phyloP scores from a whole-genome alignment of 2,888 invertebrate genomes.

The Rosalia funebris region DNA sequence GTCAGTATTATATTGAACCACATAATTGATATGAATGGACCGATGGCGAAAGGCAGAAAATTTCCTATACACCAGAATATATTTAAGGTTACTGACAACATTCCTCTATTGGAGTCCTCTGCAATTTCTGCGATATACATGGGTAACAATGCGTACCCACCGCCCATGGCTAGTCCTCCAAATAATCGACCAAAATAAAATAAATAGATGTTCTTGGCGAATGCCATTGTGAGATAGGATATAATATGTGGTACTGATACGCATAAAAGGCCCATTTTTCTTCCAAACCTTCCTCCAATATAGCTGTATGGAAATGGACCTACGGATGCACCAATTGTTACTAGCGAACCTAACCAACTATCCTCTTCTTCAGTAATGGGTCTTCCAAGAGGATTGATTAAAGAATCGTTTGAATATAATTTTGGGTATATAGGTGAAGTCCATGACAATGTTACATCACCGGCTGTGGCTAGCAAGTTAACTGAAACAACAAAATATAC shows the following conservation, averaged over 20 bases:
- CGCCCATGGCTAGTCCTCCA: constrained; percentile 74
- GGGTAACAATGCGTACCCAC: constrained; percentile 77
- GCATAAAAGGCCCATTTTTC: constrained; percentile 75
- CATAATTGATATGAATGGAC: constrained; percentile 75
- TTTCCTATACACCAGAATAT: constrained; percentile 76
- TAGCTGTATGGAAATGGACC: constrained; percentile 77
- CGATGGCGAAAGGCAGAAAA: constrained; percentile 74
- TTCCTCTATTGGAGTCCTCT: constrained; percentile 78
- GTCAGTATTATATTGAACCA: constrained; percentile 67
- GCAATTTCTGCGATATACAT: constrained; percentile 89
- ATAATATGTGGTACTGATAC: constrained; percentile 43
- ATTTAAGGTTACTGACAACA: constrained; percentile 73
- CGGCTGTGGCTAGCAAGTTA: constrained; percentile 45
- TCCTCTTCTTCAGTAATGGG: constrained; percentile 58
- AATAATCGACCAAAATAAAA: constrained; percentile 62
- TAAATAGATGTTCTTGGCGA: constrained; percentile 38
- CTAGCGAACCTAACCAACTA: constrained; percentile 66
- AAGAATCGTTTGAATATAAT: constrained; percentile 44
- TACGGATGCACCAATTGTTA: constrained; percentile 64
- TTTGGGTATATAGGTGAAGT: constrained; percentile 48
- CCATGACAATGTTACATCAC: constrained; percentile 48
- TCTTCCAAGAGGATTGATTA: constrained; percentile 55
- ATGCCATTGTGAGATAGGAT: constrained; percentile 43
- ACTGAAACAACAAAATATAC: too few species aligned
- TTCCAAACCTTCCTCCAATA: constrained; percentile 71